Percentiles rank a stretch among this genome's conserved stretches.
Evolutionary conservation across 2,888 invertebrate genomes (phyloP).

Genomic region (Andrena camellia): DNA sequence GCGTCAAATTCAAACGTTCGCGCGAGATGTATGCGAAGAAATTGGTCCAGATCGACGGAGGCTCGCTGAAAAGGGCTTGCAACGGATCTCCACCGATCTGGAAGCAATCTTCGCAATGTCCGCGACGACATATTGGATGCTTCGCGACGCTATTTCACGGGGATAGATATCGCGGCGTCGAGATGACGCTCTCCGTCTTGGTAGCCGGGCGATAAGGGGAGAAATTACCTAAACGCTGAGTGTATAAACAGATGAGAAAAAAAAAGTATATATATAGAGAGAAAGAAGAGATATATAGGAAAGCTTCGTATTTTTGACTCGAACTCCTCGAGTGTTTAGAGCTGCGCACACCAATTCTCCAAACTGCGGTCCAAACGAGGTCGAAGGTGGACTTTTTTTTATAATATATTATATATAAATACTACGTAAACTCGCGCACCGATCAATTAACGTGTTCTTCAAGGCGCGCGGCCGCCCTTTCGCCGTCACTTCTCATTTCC

Average conservation of each 20-base stretch:
- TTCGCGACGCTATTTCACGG: conserved; percentile 60
- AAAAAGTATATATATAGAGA: conserved; percentile 42
- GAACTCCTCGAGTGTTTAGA: conserved; percentile 73
- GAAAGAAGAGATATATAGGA: conserved; percentile 64
- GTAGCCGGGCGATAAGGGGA: conserved; percentile 68
- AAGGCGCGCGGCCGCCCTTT: conserved; percentile 17
- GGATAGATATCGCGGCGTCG: conserved; percentile 71
- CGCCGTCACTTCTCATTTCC: conserved; percentile 24
- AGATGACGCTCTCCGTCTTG: conserved; percentile 74
- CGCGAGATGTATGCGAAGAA: not conserved
- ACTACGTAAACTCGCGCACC: conserved; percentile 2
- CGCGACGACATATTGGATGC: conserved; percentile 50
- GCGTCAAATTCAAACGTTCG: conserved; percentile 41
- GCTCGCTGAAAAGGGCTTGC: not conserved
- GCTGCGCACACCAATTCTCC: conserved; percentile 56
- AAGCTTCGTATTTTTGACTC: conserved; percentile 80
- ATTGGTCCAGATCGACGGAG: not conserved
- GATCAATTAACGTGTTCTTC: conserved; percentile 1
- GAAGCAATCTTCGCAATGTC: not conserved
- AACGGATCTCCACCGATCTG: not conserved
- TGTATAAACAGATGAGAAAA: conserved; percentile 72
- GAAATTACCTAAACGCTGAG: conserved; percentile 73
- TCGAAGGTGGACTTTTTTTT: conserved; percentile 42
- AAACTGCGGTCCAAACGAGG: conserved; percentile 67
- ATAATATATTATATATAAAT: conserved; percentile 37